Conservation (phyloP, 2,888 invertebrate species). For the Diplolepis rosae region DNA sequence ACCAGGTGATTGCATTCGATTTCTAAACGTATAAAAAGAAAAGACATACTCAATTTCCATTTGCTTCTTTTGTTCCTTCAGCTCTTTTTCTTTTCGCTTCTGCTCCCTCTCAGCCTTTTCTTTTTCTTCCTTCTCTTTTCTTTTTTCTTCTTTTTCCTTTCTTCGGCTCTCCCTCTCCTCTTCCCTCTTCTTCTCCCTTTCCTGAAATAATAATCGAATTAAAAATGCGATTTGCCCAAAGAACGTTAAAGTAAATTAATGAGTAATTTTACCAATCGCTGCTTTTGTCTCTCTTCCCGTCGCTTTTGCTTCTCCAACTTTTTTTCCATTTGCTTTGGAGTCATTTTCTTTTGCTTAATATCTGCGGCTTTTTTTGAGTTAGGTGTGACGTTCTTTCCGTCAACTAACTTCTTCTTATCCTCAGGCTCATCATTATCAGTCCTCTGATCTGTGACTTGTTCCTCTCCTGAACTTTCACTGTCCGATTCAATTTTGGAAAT, state of each 20-base stretch:
- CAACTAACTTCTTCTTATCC: constrained; percentile 46
- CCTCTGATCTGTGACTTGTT: constrained; percentile 33
- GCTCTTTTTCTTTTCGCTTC: constrained; percentile 74
- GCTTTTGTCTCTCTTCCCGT: constrained; percentile 76
- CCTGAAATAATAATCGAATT: constrained; percentile 69
- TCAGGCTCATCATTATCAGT: constrained; percentile 35
- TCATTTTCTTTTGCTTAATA: constrained; percentile 60
- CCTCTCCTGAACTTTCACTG: constrained; percentile 11
- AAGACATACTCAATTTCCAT: constrained; percentile 69
- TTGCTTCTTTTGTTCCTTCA: constrained; percentile 70
- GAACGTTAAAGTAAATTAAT: constrained; percentile 21
- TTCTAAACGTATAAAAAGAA: not conserved
- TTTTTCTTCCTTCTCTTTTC: constrained; percentile 69
- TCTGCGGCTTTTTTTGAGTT: constrained; percentile 40
- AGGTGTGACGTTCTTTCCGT: constrained; percentile 44
- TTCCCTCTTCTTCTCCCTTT: constrained; percentile 76
- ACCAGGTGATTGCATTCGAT: not conserved
- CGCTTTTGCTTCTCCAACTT: constrained; percentile 77
- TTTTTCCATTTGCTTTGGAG: constrained; percentile 76
- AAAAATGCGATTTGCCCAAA: constrained; percentile 14
- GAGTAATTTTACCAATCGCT: constrained; percentile 74
- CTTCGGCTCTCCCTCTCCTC: constrained; percentile 68
- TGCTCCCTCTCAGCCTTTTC: constrained; percentile 73
- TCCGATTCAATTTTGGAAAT: constrained; percentile 3
- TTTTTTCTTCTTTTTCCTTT: constrained; percentile 67